These are phyloP conservation scores for Netelia fuscicornis DNA, from an alignment of 2,888 invertebrate genomes.

Conservation along the genomic window DNA sequence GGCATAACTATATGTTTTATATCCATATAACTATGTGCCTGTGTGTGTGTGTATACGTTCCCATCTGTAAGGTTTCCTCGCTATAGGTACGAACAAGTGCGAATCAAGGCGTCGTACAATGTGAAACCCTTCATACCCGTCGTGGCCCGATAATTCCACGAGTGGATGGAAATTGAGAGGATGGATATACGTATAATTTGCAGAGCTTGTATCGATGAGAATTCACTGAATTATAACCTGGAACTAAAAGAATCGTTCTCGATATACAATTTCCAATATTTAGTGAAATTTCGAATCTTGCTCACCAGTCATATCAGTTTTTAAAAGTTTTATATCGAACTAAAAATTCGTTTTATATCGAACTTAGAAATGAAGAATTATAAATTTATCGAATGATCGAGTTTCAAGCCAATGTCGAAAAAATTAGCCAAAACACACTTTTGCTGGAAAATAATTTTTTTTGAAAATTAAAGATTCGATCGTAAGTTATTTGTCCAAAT, in stretches of 20 bases:
- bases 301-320: neutral
- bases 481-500: too few relatives aligned
- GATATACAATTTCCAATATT: neutral
- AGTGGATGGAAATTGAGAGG: neutral
- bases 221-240: too few relatives aligned
- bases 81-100: slow-evolving; percentile 8
- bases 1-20: neutral
- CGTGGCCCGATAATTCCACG: slow-evolving; percentile 12
- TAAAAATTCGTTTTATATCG: neutral
- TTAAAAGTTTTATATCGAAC: too few relatives aligned
- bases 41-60: too few relatives aligned
- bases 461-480: too few relatives aligned
- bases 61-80: slow-evolving; percentile 50
- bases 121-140: slow-evolving; percentile 46
- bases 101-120: slow-evolving; percentile 43
- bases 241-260: neutral
- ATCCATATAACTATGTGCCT: neutral
- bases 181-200: neutral
- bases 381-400: too few relatives aligned
- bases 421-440: too few relatives aligned
- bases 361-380: neutral
- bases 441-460: too few relatives aligned
- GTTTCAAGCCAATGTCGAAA: too few relatives aligned
- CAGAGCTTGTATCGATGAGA: neutral
- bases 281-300: neutral